phyloP scores from a whole-genome alignment of 1,140 invertebrate genomes.

The Arctopsyche grandis region DNA sequence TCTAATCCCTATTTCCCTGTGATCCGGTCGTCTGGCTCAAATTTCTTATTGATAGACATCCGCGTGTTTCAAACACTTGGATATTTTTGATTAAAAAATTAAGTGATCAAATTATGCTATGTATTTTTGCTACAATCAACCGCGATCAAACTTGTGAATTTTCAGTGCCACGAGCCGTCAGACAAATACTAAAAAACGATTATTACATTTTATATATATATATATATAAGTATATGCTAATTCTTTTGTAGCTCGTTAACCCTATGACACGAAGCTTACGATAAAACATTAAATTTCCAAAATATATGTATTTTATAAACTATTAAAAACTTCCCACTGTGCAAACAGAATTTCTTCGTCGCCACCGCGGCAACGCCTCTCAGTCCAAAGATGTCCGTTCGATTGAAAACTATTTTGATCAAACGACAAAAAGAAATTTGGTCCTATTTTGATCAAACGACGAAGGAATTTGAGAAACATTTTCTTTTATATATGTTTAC shows the following conservation, averaged over 20 bases:
- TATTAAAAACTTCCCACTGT: slow-evolving; percentile 13
- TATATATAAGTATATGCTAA: too few relatives aligned
- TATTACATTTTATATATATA: too few relatives aligned
- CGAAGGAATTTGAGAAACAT: slow-evolving; percentile 30
- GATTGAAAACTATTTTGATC: slow-evolving; percentile 1
- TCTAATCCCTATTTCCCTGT: slow-evolving; percentile 24
- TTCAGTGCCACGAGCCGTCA: slow-evolving; percentile 31
- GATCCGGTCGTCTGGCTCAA: slow-evolving; percentile 28
- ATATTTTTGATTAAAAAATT: slow-evolving; percentile 26
- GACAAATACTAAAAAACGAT: slow-evolving; percentile 46
- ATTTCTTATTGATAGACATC: slow-evolving; percentile 9
- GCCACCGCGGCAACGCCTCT: background rate
- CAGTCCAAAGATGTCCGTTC: background rate
- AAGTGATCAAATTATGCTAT: slow-evolving; percentile 5
- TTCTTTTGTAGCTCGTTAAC: slow-evolving; percentile 32
- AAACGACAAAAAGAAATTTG: slow-evolving; percentile 37
- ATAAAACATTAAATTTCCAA: slow-evolving; percentile 49
- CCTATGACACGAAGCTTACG: slow-evolving; percentile 47
- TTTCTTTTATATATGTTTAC: background rate
- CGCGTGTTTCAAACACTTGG: slow-evolving; percentile 16
- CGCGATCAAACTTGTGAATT: slow-evolving; percentile 26
- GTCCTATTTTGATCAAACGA: slow-evolving; percentile 13
- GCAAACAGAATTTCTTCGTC: too few relatives aligned
- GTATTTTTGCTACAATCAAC: background rate
- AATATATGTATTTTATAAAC: slow-evolving; percentile 45